Conservation (phyloP, 2,797 vertebrate genomes). For the Acipenser ruthenus region DNA sequence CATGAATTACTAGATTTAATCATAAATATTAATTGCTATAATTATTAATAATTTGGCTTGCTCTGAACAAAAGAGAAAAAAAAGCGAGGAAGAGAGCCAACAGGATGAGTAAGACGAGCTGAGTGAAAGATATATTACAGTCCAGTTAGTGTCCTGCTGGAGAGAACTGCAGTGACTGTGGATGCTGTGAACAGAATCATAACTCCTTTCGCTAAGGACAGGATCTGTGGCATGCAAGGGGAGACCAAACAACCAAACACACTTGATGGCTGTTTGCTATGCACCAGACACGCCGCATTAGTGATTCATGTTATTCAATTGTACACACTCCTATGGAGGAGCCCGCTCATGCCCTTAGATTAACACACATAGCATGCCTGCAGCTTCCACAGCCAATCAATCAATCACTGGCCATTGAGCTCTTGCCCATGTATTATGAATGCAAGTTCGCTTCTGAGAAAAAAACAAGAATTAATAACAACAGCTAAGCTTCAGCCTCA, state of each 20-base stretch:
- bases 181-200: background rate
- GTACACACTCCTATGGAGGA: background rate
- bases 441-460: background rate
- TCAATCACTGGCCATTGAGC: constrained; percentile 4
- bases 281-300: background rate
- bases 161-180: constrained; percentile 2
- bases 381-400: constrained; percentile 1
- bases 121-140: background rate
- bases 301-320: background rate
- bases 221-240: background rate
- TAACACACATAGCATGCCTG: background rate
- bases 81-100: constrained; percentile 19
- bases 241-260: background rate
- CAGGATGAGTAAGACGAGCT: background rate
- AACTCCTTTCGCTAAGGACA: background rate
- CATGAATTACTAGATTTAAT: constrained; percentile 52
- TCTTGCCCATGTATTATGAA: background rate
- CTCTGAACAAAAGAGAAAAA: constrained; percentile 24
- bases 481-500: background rate
- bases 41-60: constrained; percentile 53
- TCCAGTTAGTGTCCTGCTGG: constrained; percentile 2
- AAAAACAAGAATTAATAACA: no score
- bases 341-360: no score
- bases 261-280: background rate
- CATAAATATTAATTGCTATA: constrained; percentile 53